phyloP scores from a whole-genome alignment of 2,797 vertebrate genomes.

The Xenentodon cancila region DNA sequence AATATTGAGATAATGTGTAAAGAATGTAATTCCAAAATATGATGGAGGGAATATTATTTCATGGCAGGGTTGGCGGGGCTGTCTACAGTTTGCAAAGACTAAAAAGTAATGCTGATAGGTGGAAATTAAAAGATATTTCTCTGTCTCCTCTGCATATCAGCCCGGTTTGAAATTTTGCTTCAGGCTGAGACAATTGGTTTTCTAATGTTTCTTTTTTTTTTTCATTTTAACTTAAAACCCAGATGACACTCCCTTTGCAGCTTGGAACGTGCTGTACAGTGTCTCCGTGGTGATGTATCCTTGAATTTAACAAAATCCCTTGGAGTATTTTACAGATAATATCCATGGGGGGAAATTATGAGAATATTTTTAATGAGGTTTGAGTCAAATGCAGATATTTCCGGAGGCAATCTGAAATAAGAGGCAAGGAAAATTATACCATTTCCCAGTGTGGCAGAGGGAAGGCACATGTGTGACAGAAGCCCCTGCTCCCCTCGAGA shows the following conservation, averaged over 20 bases:
- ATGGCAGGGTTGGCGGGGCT: neutral
- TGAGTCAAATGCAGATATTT: slow-evolving; percentile 61
- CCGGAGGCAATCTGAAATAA: slow-evolving; percentile 66
- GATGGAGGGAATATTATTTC: slow-evolving; percentile 3
- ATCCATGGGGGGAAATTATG: slow-evolving; percentile 67
- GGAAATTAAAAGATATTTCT: neutral
- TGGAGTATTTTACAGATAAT: slow-evolving; percentile 62
- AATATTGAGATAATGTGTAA: slow-evolving; percentile 41
- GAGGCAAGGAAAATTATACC: slow-evolving; percentile 58
- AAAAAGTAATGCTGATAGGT: neutral
- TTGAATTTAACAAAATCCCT: slow-evolving; percentile 65
- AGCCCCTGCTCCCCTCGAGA: slow-evolving; percentile 41
- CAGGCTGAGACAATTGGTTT: slow-evolving; percentile 27
- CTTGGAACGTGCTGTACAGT: slow-evolving; percentile 25
- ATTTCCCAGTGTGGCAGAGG: slow-evolving; percentile 40
- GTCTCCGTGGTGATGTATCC: slow-evolving; percentile 46
- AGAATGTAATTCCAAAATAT: slow-evolving; percentile 33
- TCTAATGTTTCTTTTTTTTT: slow-evolving; percentile 28
- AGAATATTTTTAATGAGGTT: slow-evolving; percentile 71
- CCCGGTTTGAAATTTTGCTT: neutral
- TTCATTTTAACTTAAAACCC: slow-evolving; percentile 36
- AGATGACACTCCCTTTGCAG: slow-evolving; percentile 36
- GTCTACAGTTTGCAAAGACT: neutral
- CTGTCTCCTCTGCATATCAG: neutral
- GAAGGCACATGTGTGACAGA: slow-evolving; percentile 22